Evolutionary conservation across 2,113 vertebrate species (phyloP).

Genomic region (Sinocyclocheilus anshuiensis): DNA sequence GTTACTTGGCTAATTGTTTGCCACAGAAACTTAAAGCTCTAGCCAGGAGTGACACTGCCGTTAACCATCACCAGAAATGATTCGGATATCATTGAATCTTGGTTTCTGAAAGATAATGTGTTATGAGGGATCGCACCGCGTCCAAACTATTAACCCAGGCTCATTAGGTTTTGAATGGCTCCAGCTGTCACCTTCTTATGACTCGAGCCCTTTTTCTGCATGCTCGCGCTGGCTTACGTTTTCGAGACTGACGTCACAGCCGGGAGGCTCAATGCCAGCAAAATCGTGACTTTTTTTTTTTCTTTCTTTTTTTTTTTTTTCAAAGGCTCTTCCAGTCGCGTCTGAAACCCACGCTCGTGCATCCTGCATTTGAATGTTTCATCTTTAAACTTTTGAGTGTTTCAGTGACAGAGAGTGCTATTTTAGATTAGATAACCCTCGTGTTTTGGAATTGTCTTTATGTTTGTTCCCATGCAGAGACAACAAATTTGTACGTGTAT

Average conservation of each 20-base stretch:
- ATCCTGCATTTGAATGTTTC: not conserved
- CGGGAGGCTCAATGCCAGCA: conserved; percentile 18
- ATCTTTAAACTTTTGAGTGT: not conserved
- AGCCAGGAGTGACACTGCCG: not conserved
- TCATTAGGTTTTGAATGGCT: conserved; percentile 33
- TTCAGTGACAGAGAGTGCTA: not conserved
- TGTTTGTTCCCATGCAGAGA: not conserved
- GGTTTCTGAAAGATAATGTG: not conserved
- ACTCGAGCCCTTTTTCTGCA: not conserved
- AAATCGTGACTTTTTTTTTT: conserved; percentile 8
- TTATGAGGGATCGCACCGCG: not conserved
- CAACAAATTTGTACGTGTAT: not conserved
- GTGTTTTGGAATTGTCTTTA: not conserved
- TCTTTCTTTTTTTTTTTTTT: no score
- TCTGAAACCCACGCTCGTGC: not conserved
- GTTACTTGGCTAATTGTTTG: not conserved
- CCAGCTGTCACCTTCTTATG: conserved; percentile 25
- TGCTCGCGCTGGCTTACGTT: not conserved
- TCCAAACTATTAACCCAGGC: conserved; percentile 7
- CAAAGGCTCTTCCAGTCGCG: not conserved
- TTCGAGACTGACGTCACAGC: conserved; percentile 43
- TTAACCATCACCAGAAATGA: conserved; percentile 14
- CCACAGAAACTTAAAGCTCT: not conserved
- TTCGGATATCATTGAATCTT: not conserved
- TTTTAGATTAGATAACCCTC: not conserved